Evolutionary conservation across 2,113 vertebrate genomes (phyloP), one percentile per base, ranked within the genome.

Genomic region (Apodemus speciosus): DNA sequence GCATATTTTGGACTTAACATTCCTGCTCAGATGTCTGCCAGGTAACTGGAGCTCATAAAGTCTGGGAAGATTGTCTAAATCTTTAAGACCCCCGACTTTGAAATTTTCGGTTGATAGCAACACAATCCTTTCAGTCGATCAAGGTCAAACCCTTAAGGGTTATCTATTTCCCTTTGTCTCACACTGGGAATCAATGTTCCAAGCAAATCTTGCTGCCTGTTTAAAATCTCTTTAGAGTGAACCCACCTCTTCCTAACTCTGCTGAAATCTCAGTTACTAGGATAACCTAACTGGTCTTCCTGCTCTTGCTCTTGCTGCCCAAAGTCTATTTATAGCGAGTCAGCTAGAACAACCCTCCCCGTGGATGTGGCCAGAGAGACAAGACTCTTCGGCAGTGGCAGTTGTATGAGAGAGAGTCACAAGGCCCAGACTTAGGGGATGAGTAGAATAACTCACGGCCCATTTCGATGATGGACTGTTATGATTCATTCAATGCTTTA

Each of bases 141-240:
- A 46, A n/a, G 18, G 56, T 85, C 43, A 64, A 92, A 88, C 66
- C 2, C 38, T 88, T 72, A 84, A 30, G 10, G 11, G 7, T 51
- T 66, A 30, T 43, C n/a, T 81, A 53, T 66, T 27, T 35, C 15
- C 66, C 38, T 93, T 68, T 76, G 62, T 53, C 56, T 81, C 18
- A 64, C 14, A 77, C 43, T n/a, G 80, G 11, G 14, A 60, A 76
- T 85, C 76, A n/a, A 60, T 40, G 85, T 51, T 77, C 51, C 51
- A 43, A 94, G 73, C 72, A 80, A 92, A 76, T 84, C 38, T 85
- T 85, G 51, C 9, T 90, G 23, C 18, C 9, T 64, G 9, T 75
- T 95, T 60, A 85, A 84, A 88, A 90, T 64, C 76, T 62, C 38
- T 83, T 60, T 30, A 90, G 46, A 91, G 72, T 84, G 62, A 68